A percentile compares a stretch with the other conserved stretches of the same genome.
Evolutionary conservation across 2,113 vertebrate species (phyloP).

Genomic region (Oncorhynchus tshawytscha): DNA sequence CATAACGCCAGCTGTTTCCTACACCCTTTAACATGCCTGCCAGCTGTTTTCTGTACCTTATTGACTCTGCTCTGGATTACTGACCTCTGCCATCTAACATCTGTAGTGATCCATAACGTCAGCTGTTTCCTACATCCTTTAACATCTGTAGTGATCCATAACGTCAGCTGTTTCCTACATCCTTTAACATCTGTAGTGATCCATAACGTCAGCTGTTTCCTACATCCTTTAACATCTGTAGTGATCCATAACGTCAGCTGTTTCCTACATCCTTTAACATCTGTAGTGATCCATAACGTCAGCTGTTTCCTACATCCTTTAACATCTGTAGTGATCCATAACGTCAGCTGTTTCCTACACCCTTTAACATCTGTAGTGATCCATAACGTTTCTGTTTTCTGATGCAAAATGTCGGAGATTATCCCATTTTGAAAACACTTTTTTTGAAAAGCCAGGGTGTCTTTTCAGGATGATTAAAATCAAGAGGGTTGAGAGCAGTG

Average conservation of each 20-base stretch:
- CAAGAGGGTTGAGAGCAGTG: constrained; percentile 56
- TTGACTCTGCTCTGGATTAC: no score
- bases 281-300: constrained; percentile 10
- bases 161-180: not conserved
- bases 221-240: not conserved
- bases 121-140: no score
- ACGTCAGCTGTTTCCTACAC: not conserved
- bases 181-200: not conserved
- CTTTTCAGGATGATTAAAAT: constrained; percentile 70
- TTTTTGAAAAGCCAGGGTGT: constrained; percentile 42
- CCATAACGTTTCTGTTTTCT: constrained; percentile 32
- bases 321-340: constrained; percentile 7
- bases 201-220: not conserved
- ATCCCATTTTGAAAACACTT: not conserved
- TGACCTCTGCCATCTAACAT: no score
- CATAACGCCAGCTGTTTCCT: no score
- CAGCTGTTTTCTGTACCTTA: no score
- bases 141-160: constrained; percentile 5
- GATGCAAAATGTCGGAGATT: constrained; percentile 11
- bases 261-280: no score
- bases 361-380: not conserved
- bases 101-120: constrained; percentile 10
- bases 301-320: no score
- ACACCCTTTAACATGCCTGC: no score
- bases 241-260: constrained; percentile 8